Percentiles rank a stretch among this genome's conserved stretches.
phyloP scores from a whole-genome alignment of 2,113 vertebrate genomes.

The Tricholaema leucomelas region DNA sequence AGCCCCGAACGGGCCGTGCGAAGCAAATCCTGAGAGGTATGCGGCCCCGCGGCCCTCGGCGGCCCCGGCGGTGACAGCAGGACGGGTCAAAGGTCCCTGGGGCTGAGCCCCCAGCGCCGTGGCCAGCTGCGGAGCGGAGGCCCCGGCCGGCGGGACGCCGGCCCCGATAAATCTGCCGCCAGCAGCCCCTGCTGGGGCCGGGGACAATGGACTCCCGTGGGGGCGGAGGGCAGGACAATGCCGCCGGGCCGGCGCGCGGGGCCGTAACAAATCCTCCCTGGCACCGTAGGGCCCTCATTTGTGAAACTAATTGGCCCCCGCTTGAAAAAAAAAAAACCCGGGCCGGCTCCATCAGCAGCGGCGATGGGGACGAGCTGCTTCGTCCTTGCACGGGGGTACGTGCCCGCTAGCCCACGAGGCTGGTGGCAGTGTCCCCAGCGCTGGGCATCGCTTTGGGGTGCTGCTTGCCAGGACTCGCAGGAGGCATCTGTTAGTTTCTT shows the following conservation, averaged over 20 bases:
- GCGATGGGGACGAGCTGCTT: not conserved
- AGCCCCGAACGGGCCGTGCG: slow-evolving; percentile 4
- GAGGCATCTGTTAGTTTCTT: not conserved
- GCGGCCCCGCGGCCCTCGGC: slow-evolving; percentile 71
- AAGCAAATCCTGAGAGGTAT: slow-evolving; percentile 81
- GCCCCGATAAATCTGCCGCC: slow-evolving; percentile 72
- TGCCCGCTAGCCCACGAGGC: too few species aligned
- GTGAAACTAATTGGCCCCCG: slow-evolving; percentile 84
- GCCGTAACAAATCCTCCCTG: slow-evolving; percentile 81
- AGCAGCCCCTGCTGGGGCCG: slow-evolving; percentile 73
- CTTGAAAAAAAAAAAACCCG: slow-evolving; percentile 62
- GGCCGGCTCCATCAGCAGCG: slow-evolving; percentile 35
- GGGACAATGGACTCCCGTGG: slow-evolving; percentile 76
- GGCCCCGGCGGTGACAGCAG: slow-evolving; percentile 83
- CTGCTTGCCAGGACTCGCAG: not conserved
- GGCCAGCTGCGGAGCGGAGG: slow-evolving; percentile 75
- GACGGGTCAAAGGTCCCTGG: slow-evolving; percentile 81
- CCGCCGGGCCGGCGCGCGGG: slow-evolving; percentile 70
- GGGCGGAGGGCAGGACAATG: slow-evolving; percentile 78
- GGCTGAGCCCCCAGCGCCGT: slow-evolving; percentile 75
- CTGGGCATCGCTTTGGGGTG: not conserved
- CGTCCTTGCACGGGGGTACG: accelerated
- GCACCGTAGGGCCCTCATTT: slow-evolving; percentile 80
- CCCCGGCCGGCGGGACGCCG: slow-evolving; percentile 68
- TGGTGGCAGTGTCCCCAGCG: too few species aligned